phyloP scores from a whole-genome alignment of 1,140 invertebrate genomes.

The Brachionus manjavacas region DNA sequence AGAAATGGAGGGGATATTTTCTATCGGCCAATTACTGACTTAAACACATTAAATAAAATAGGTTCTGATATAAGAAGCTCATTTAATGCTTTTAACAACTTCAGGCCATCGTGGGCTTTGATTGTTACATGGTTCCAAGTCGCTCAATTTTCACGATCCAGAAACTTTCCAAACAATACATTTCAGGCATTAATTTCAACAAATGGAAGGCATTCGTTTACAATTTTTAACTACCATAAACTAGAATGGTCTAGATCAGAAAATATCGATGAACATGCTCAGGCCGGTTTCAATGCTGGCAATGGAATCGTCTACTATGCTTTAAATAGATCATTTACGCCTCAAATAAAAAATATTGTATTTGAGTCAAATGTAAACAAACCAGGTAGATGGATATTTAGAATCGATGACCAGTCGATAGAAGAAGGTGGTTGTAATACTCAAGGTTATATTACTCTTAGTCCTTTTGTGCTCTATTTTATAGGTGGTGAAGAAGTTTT shows the following conservation, averaged over 20 bases:
- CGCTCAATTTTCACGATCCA: not conserved
- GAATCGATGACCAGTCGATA: not conserved
- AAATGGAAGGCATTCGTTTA: not conserved
- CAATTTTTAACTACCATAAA: not conserved
- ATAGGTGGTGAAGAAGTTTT: not conserved
- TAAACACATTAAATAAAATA: not conserved
- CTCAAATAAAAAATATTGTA: not conserved
- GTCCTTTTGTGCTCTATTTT: not conserved
- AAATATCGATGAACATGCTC: not conserved
- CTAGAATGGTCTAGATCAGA: not conserved
- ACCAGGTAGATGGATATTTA: constrained; percentile 7
- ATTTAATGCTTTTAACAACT: not conserved
- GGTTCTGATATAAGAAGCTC: not conserved
- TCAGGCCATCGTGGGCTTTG: not conserved
- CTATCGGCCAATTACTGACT: not conserved
- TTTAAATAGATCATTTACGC: not conserved
- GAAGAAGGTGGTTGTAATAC: not conserved
- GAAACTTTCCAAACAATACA: not conserved
- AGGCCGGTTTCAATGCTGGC: constrained; percentile 18
- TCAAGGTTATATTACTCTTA: not conserved
- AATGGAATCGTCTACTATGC: not conserved
- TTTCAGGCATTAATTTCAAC: constrained; percentile 8
- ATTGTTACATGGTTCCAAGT: constrained; percentile 13
- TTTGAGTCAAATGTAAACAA: not conserved
- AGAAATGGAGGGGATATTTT: not conserved